Evolutionary conservation across 2,888 invertebrate species (phyloP), one percentile per base, ranked within the genome.

Genomic region (Tineola bisselliella): DNA sequence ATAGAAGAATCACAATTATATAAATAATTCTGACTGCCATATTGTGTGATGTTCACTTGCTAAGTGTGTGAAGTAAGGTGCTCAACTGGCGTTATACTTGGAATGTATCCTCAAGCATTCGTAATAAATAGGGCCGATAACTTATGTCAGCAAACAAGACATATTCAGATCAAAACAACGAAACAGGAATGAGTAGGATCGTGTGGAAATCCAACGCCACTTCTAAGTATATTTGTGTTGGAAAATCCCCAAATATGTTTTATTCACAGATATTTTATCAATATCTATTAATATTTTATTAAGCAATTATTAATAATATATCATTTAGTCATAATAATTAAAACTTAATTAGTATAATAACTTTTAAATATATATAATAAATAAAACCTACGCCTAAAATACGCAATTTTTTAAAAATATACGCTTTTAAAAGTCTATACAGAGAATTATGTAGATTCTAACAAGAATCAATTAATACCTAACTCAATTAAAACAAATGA

Each of bases 91-190:
- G 58, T 33, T 33, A 15, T 58, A 58, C 31, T 58, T 15, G 15
- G 12, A 13, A 13, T 19, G 17, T 31, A 58, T 33, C 33, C 58
- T 33, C 33, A 33, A 8, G 33, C 58, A 58, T 58, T 74, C 74
- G 67, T 68, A 80, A 76, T 79, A 84, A 82, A 83, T 81, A 82
- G 73, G 77, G 69, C 68, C 67, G 84, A 84, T 84, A 86, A 82
- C 84, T 81, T 79, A 76, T 81, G 80, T 84, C 80, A 81, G 75
- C 74, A 62, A 74, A 78, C 75, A 76, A 73, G 75, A 75, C 69
- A 75, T 74, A 74, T 75, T 69, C 75, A 81, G 81, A 83, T 81
- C 81, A 84, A 80, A 84, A 84, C 81, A 84, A 84, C 82, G 83
- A 77, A 18, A 48, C 15, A 48, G 48, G 15, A 17, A 10, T 48